phyloP scores from a whole-genome alignment of 2,113 vertebrate species.

The Apteryx owenii region DNA sequence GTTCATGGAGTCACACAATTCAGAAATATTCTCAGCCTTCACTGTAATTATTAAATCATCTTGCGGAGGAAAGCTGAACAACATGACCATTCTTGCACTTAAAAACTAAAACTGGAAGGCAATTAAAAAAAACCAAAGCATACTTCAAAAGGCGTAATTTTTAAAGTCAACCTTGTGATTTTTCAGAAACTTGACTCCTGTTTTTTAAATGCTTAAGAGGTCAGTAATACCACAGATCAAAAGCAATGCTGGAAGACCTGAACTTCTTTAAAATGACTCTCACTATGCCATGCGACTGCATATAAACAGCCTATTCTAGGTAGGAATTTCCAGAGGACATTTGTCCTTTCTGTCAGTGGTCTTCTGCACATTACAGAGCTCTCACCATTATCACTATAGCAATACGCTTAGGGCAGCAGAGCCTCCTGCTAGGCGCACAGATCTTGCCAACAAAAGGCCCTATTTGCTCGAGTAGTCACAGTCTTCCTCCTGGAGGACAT shows the following conservation, averaged over 20 bases:
- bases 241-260: fast-evolving
- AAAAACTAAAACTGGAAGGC: not conserved
- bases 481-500: not conserved
- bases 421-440: not conserved
- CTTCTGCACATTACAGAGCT: not conserved
- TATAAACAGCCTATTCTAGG: not conserved
- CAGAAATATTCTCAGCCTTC: not conserved
- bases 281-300: too few species aligned
- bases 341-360: not conserved
- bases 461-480: not conserved
- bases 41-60: not conserved
- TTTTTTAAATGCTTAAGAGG: not conserved
- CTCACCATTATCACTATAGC: too few species aligned
- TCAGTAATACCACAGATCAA: not conserved
- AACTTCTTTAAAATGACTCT: not conserved
- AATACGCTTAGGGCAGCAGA: not conserved
- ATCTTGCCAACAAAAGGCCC: not conserved
- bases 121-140: not conserved
- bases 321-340: too few species aligned
- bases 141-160: not conserved
- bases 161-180: not conserved
- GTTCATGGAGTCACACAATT: not conserved
- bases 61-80: not conserved
- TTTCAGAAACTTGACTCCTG: not conserved
- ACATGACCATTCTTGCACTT: not conserved